Evolutionary conservation across 2,888 invertebrate species (phyloP), one percentile per base, ranked within the genome.

Genomic region (Amphipoea lucens): DNA sequence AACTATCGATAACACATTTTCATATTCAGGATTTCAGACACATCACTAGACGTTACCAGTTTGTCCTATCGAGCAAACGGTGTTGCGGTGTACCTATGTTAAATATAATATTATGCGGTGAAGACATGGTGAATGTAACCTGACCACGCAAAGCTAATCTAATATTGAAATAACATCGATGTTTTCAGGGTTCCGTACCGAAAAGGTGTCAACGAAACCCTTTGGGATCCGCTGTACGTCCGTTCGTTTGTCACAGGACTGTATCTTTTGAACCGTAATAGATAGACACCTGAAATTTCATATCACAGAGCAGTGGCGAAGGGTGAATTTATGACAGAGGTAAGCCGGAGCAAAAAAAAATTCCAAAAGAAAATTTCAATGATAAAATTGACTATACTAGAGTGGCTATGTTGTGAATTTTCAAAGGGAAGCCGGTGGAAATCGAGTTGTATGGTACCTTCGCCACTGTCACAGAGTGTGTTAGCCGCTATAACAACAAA

Each of bases 61-160:
- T 93, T 94, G 94, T 95, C 94, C 93, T 93, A 93, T 90, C 92
- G 86, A 91, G 87, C 94, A 95, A 96, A 96, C 96, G 96, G 96
- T 97, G 90, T 92, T 96, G 96, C 91, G 96, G 96, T 95, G 91
- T 91, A 89, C 90, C 89, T 90, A 93, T 89, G 94, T 89, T 95
- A 93, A 95, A 96, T 94, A 96, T 96, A 95, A 96, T 96, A 96
- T 95, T 94, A 94, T 95, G 96, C 93, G 96, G 96, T 96, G 92
- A 91, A 90, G 92, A 91, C 93, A 92, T 92, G 90, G 92, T 92
- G 92, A 88, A 90, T 88, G 95, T 94, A 96, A 96, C 93, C 90
- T 87, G 94, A 95, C 91, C 91, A 89, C 88, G 91, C 91, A 92
- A 93, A 95, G 94, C 90, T 96, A 96, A 96, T 96, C 95, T 96